These are phyloP conservation scores for Upupa epops DNA, from an alignment of 2,113 vertebrate species.

Conservation along the genomic window DNA sequence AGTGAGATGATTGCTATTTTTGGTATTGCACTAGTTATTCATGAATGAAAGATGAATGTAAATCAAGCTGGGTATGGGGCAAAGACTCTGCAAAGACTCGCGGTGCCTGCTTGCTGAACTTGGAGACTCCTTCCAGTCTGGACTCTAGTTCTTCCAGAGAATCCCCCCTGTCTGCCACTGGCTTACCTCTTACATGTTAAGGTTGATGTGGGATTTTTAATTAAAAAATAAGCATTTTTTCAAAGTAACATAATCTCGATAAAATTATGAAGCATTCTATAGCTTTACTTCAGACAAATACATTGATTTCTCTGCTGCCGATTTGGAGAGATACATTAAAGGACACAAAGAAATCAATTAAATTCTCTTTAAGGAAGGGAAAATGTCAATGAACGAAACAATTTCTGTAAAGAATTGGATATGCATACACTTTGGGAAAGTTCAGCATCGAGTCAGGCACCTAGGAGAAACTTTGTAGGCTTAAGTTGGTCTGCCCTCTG, in stretches of 20 bases:
- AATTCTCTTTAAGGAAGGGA: not conserved
- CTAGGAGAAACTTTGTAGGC: not conserved
- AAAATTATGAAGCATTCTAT: not conserved
- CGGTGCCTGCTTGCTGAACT: not conserved
- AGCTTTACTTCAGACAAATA: not conserved
- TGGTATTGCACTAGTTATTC: not conserved
- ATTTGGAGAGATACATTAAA: conserved; percentile 3
- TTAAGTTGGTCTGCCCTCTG: not conserved
- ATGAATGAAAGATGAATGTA: not conserved
- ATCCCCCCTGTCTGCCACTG: not conserved
- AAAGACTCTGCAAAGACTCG: not conserved
- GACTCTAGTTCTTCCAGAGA: not conserved
- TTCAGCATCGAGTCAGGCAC: not conserved
- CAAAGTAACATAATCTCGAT: not conserved
- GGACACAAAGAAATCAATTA: conserved; percentile 7
- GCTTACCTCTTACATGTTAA: not conserved
- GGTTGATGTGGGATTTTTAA: not conserved
- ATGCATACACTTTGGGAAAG: not conserved
- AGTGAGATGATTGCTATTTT: not conserved
- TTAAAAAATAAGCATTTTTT: not conserved
- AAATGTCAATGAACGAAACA: not conserved
- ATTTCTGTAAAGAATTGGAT: not conserved
- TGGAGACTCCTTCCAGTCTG: not conserved
- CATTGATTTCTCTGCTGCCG: not conserved
- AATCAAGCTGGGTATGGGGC: not conserved